Evolutionary conservation across 2,113 vertebrate species (phyloP), one percentile per base, ranked within the genome.

Genomic region (Taurulus bubalis): DNA sequence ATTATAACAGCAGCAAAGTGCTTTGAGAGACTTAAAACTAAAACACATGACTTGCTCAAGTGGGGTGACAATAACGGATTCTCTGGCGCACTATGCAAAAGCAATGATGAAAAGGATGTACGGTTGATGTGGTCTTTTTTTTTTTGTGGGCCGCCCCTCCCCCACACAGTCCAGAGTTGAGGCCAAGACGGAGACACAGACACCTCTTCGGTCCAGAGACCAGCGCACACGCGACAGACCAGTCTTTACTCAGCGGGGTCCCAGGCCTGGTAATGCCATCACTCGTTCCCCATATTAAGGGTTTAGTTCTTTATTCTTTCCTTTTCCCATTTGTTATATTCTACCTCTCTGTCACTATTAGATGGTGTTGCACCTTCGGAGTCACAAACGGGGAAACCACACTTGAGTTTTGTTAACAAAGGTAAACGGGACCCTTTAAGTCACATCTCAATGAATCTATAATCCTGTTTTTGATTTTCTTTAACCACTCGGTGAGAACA

Each of bases 151-250:
- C 32, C 14, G 11, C 2, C 8, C 24, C 15, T 75, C 2, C 93
- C 78, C 30, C 86, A 93, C 94, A 40, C 90, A 98, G 97, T 93
- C 96, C 75, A 95, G 97, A 95, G 94, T 94, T 75, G 98, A 99
- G 91, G 81, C 93, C 82, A 99, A 98, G 89, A 95, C 94, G 1
- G 98, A 99, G 94, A 93, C 94, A 62, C 97, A 96, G 62, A 92
- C 95, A 1, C 94, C 96, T 73, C 95, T 96, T 56, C 95, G 97
- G 10, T 93, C 96, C 20, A 95, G 97, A 90, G 97, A 99, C 76
- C 98, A 98, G 34, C 96, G 98, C 56, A 96, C 96, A 30, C 94
- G 98, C 5, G 98, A 99, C 73, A 93, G 98, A 91, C 96, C 96
- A 0, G 86, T 95, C 38, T 97, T 99, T 82, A 94, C 95, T 20